Conservation (phyloP, 64 coral and sea anemone genomes). For the Pocillopora damicornis region DNA sequence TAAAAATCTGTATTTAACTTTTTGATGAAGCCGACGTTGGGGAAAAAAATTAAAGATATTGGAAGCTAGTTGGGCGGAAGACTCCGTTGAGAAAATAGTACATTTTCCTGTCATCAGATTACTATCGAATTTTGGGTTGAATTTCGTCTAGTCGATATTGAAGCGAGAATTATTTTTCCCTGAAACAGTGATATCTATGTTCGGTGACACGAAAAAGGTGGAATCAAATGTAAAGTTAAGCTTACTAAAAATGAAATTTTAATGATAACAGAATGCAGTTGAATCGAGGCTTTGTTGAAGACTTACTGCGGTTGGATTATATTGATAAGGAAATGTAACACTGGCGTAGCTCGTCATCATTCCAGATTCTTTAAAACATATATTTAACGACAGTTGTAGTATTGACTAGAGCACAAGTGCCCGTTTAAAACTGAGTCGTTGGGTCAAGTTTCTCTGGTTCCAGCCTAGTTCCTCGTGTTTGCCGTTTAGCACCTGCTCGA, state of each 20-base stretch:
- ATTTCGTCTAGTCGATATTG: background rate
- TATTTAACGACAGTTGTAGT: background rate
- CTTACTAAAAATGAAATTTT: slow-evolving; percentile 16
- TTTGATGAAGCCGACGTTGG: background rate
- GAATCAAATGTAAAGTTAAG: background rate
- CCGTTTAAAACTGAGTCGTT: background rate
- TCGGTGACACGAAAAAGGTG: background rate
- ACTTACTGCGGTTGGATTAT: slow-evolving; percentile 10
- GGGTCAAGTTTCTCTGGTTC: background rate
- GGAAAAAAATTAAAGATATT: background rate
- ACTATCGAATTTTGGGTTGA: background rate
- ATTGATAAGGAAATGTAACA: background rate
- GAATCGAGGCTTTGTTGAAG: slow-evolving; percentile 3
- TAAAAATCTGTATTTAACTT: background rate
- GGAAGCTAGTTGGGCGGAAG: background rate
- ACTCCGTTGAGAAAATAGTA: background rate
- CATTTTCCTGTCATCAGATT: background rate
- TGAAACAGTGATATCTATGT: background rate
- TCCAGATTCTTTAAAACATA: background rate
- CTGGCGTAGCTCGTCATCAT: background rate
- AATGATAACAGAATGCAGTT: slow-evolving; percentile 15
- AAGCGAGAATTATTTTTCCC: background rate
- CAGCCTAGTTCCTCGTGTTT: background rate
- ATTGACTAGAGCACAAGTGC: background rate
- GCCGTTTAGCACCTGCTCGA: slow-evolving; percentile 15